Evolutionary conservation across 2,113 vertebrate genomes (phyloP).

Genomic region (Crotalus horridus): DNA sequence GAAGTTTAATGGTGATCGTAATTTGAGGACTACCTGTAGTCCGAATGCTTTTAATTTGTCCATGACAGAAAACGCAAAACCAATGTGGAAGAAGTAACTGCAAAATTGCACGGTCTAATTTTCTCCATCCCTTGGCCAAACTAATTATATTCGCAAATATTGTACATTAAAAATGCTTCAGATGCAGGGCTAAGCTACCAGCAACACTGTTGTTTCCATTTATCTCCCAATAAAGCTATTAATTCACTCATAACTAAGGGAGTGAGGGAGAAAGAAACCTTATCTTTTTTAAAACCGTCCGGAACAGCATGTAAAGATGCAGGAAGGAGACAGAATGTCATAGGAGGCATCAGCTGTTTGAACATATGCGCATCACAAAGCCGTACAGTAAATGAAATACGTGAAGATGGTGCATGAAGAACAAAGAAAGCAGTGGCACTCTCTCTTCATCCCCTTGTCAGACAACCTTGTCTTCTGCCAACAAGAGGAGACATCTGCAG

Average conservation of each 20-base stretch:
- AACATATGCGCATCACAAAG: slow-evolving; percentile 88
- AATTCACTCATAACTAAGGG: slow-evolving; percentile 53
- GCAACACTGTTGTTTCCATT: background rate
- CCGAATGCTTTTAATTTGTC: background rate
- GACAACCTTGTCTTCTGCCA: background rate
- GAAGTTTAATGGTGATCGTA: background rate
- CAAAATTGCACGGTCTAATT: background rate
- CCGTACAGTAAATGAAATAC: slow-evolving; percentile 69
- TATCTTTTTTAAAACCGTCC: slow-evolving; percentile 59
- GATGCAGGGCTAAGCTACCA: background rate
- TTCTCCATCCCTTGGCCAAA: background rate
- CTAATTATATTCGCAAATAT: background rate
- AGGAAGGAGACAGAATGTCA: slow-evolving; percentile 81
- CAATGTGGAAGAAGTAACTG: background rate
- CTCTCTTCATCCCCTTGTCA: background rate
- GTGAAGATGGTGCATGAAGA: slow-evolving; percentile 67
- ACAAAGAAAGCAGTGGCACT: slow-evolving; percentile 37
- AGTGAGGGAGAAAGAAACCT: slow-evolving; percentile 29
- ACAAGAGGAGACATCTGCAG: slow-evolving; percentile 27
- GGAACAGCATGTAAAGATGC: slow-evolving; percentile 82
- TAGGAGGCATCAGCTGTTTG: slow-evolving; percentile 90
- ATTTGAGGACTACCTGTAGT: background rate
- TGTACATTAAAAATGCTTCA: background rate
- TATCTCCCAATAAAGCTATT: slow-evolving; percentile 55
- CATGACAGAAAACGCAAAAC: background rate